These are phyloP conservation scores for Myripristis murdjan DNA, from an alignment of 2,797 vertebrate species.

Conservation along the genomic window DNA sequence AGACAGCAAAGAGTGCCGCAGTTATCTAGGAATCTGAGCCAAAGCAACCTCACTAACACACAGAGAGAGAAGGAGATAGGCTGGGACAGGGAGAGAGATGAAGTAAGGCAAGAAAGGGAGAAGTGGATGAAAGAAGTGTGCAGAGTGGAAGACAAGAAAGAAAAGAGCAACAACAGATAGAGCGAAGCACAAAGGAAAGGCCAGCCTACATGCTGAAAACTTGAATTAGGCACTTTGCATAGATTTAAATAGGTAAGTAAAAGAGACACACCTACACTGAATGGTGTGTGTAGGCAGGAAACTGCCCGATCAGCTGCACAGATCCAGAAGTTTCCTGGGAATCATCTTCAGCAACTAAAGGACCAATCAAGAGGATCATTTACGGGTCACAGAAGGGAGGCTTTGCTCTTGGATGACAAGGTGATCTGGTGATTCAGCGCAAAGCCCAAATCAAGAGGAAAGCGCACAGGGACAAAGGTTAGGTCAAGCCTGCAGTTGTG, in stretches of 20 bases:
- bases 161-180: conserved; percentile 27
- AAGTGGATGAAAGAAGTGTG: conserved; percentile 84
- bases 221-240: conserved; percentile 3
- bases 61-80: conserved; percentile 63
- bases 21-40: conserved; percentile 88
- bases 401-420: not conserved
- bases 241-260: conserved; percentile 23
- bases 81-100: conserved; percentile 54
- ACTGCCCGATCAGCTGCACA: not conserved
- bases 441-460: conserved; percentile 16
- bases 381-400: conserved; percentile 11
- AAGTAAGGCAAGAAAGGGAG: conserved; percentile 49
- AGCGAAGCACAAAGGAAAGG: conserved; percentile 34
- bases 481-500: conserved; percentile 39
- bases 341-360: conserved; percentile 28
- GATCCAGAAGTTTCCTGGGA: conserved; percentile 28
- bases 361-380: conserved; percentile 19
- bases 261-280: not conserved
- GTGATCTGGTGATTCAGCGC: conserved; percentile 9
- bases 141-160: conserved; percentile 30
- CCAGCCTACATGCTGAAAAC: conserved; percentile 20
- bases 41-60: conserved; percentile 80
- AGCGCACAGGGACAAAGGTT: not conserved
- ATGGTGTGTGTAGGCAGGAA: not conserved
- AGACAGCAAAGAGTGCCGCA: conserved; percentile 84